These are phyloP conservation scores for Helleia helle DNA, from an alignment of 2,888 invertebrate species.

Conservation along the genomic window DNA sequence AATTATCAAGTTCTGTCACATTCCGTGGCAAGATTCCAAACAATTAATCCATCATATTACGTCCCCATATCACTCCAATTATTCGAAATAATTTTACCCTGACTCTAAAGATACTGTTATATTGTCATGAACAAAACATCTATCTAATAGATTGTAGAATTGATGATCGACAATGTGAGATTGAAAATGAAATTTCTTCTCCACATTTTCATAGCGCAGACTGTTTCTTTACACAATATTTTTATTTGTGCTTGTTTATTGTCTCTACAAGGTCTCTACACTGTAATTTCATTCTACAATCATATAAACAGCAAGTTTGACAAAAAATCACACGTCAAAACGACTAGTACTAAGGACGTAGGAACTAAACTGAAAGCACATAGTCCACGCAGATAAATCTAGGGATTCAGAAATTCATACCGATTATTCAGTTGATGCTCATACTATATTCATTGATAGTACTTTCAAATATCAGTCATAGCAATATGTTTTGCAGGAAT, in stretches of 20 bases:
- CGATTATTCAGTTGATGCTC: too few species aligned
- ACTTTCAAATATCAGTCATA: not conserved
- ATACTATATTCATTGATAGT: too few species aligned
- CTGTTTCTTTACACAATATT: too few species aligned
- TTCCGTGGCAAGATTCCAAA: constrained; percentile 1
- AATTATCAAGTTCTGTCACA: constrained; percentile 1
- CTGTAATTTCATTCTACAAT: constrained; percentile 9
- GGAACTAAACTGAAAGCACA: constrained; percentile 8
- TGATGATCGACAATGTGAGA: too few species aligned
- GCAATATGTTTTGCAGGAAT: not conserved
- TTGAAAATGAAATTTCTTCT: too few species aligned
- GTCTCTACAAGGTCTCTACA: not conserved
- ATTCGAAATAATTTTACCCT: constrained; percentile 35
- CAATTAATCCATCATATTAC: constrained; percentile 12
- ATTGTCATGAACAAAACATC: constrained; percentile 12
- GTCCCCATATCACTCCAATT: constrained; percentile 29
- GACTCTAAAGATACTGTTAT: constrained; percentile 35
- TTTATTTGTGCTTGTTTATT: not conserved
- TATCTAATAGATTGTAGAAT: not conserved
- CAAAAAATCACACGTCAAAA: constrained; percentile 6
- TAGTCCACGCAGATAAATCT: not conserved
- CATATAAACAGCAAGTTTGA: constrained; percentile 2
- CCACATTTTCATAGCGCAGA: too few species aligned
- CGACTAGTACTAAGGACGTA: constrained; percentile 5
- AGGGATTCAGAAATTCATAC: not conserved